Percentiles rank a stretch among this genome's conserved stretches.
Conservation (phyloP, 2,888 invertebrate genomes). For the Platycheirus rosarum region DNA sequence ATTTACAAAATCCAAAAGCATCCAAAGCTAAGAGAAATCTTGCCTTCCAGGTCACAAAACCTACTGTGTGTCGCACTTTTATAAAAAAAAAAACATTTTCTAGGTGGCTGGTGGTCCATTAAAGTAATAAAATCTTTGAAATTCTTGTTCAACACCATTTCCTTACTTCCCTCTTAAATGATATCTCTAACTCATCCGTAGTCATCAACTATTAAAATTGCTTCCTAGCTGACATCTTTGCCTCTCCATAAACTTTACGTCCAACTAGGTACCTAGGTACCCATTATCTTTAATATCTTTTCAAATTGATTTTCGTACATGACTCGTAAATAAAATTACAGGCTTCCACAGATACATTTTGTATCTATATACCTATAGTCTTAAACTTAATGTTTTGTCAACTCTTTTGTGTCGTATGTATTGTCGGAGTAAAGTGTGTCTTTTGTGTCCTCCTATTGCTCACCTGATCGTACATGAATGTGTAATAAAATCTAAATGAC, state of each 20-base stretch:
- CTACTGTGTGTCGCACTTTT: no score
- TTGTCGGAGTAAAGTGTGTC: not conserved
- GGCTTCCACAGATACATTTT: not conserved
- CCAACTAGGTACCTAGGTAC: not conserved
- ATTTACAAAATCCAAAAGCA: no score
- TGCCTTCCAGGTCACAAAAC: no score
- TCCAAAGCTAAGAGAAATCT: no score
- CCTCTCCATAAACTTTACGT: not conserved
- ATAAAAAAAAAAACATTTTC: no score
- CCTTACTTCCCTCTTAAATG: no score
- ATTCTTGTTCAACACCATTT: no score
- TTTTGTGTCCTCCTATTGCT: not conserved
- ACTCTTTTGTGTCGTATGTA: constrained; percentile 3
- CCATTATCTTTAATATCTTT: not conserved
- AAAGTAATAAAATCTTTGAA: no score
- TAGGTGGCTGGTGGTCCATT: no score
- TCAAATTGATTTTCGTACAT: constrained; percentile 25
- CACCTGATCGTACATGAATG: not conserved
- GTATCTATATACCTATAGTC: no score
- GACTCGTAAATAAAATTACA: constrained; percentile 17
- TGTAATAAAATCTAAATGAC: constrained; percentile 22
- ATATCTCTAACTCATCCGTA: no score
- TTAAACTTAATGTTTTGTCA: constrained; percentile 30
- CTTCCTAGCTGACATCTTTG: not conserved
- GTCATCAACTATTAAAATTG: constrained; percentile 2